Evolutionary conservation across 2,113 vertebrate species (phyloP).

Genomic region (Rhynchomys soricoides): DNA sequence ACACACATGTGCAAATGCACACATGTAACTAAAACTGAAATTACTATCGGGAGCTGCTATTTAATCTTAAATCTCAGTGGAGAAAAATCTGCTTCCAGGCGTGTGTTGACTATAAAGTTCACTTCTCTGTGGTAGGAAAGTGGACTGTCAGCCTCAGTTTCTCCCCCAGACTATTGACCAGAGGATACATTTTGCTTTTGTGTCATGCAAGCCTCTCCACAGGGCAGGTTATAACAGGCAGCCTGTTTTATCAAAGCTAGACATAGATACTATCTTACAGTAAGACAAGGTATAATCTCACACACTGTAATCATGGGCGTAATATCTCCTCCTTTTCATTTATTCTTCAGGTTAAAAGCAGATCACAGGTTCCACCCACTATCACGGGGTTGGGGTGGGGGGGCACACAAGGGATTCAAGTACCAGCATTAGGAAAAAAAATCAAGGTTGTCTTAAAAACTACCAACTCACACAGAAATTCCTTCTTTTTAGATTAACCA

Average conservation of each 20-base stretch:
- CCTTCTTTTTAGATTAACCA: neutral
- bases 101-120: neutral
- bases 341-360: neutral
- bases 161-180: neutral
- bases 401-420: fast-evolving
- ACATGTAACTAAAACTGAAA: neutral
- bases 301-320: neutral
- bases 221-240: neutral
- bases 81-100: neutral
- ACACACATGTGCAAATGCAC: too few species aligned
- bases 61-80: neutral
- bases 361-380: neutral
- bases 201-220: neutral
- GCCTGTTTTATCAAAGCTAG: neutral
- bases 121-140: fast-evolving
- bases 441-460: neutral
- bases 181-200: neutral
- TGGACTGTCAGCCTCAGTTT: neutral
- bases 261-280: neutral
- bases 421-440: neutral
- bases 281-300: neutral
- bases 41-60: neutral
- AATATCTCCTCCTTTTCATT: neutral
- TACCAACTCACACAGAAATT: too few species aligned
- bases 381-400: neutral